Conservation (phyloP, 1,140 invertebrate species). For the Bombus sibiricus region DNA sequence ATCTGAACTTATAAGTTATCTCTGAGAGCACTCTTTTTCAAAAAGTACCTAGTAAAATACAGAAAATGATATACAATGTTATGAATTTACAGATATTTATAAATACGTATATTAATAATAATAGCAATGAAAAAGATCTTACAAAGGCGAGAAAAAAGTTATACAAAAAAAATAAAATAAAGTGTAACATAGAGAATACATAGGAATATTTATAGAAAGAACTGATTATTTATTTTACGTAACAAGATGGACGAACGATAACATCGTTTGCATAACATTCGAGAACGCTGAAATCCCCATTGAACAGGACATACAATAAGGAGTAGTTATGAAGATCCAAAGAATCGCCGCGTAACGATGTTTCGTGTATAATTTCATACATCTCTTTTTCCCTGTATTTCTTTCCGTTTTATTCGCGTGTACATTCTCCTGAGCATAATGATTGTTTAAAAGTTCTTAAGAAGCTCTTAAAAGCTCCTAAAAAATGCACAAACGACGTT, state of each 20-base stretch:
- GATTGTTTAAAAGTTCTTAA: neutral
- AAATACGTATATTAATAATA: too few species aligned
- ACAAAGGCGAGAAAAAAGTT: too few species aligned
- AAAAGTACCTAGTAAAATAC: too few species aligned
- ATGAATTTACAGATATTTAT: too few species aligned
- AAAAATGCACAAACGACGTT: neutral
- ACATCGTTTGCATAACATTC: constrained; percentile 3
- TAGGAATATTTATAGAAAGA: neutral
- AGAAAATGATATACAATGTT: too few species aligned
- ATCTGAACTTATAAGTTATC: neutral
- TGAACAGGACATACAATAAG: neutral
- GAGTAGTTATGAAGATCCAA: neutral
- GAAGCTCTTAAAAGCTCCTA: neutral
- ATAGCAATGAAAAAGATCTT: too few species aligned
- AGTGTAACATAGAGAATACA: neutral
- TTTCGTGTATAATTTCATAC: neutral
- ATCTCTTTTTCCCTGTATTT: too few species aligned
- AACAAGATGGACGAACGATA: neutral
- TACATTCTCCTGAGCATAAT: too few species aligned
- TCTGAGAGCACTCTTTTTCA: too few species aligned
- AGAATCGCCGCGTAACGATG: neutral
- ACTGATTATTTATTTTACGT: neutral
- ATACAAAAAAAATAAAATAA: neutral
- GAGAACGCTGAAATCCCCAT: neutral
- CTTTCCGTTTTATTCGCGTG: neutral